Evolutionary conservation across 2,797 vertebrate species (phyloP).

Genomic region (Lateolabrax maculatus): DNA sequence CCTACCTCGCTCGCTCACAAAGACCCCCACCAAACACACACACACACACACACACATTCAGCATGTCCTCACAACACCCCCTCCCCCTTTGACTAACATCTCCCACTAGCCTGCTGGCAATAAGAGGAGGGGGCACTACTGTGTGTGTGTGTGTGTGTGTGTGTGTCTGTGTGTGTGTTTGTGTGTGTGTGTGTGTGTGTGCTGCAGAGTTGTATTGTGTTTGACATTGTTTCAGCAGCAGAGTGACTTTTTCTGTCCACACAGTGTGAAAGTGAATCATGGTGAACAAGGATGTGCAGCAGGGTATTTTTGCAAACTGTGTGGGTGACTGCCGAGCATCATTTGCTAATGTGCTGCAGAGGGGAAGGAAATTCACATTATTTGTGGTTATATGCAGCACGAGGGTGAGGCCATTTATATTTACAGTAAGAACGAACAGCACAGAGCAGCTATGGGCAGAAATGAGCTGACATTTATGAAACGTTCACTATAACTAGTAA

Average conservation of each 20-base stretch:
- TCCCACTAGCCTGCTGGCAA: slow-evolving; percentile 80
- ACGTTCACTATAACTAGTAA: neutral
- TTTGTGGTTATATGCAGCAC: slow-evolving; percentile 43
- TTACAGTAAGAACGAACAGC: slow-evolving; percentile 11
- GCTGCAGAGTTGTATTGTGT: slow-evolving; percentile 66
- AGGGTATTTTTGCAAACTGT: slow-evolving; percentile 76
- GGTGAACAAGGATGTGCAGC: slow-evolving; percentile 68
- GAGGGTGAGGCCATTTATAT: slow-evolving; percentile 30
- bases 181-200: slow-evolving; percentile 50
- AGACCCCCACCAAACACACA: slow-evolving; percentile 78
- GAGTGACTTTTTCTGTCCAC: slow-evolving; percentile 73
- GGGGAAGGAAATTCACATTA: slow-evolving; percentile 56
- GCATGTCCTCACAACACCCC: slow-evolving; percentile 82
- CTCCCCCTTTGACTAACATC: slow-evolving; percentile 82
- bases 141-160: slow-evolving; percentile 57
- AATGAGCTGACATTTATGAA: slow-evolving; percentile 25
- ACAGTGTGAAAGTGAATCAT: slow-evolving; percentile 73
- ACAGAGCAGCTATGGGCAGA: neutral
- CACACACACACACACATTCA: slow-evolving; percentile 53
- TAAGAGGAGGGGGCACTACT: slow-evolving; percentile 61
- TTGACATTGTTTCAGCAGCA: slow-evolving; percentile 76
- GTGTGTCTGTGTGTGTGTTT: slow-evolving; percentile 47
- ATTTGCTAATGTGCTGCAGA: slow-evolving; percentile 45
- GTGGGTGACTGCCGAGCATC: slow-evolving; percentile 76
- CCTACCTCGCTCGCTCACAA: slow-evolving; percentile 81